Evolutionary conservation across 2,888 invertebrate species (phyloP).

Genomic region (Muscina levida): DNA sequence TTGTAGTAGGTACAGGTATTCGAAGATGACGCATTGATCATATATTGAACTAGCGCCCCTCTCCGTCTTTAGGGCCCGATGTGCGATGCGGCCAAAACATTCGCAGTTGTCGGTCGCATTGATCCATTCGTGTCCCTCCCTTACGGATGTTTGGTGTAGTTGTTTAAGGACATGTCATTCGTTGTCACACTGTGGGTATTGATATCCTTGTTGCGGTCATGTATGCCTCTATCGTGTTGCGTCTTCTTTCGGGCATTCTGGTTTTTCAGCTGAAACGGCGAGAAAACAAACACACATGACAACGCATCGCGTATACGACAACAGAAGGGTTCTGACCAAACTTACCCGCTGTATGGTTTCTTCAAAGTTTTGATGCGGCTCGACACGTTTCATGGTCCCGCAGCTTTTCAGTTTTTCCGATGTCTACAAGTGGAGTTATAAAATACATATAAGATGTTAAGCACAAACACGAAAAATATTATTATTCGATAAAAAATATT

Average conservation of each 20-base stretch:
- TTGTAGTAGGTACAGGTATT: too few species aligned
- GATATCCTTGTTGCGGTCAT: slow-evolving; percentile 76
- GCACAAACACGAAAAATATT: too few species aligned
- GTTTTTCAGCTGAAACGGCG: slow-evolving; percentile 76
- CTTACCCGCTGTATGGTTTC: slow-evolving; percentile 80
- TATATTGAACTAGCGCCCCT: too few species aligned
- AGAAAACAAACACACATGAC: slow-evolving; percentile 36
- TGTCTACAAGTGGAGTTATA: slow-evolving; percentile 70
- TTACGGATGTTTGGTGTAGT: slow-evolving; percentile 79
- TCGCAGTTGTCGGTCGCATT: slow-evolving; percentile 36
- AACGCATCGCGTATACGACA: slow-evolving; percentile 38
- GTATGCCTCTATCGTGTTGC: slow-evolving; percentile 74
- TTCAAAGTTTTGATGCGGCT: slow-evolving; percentile 79
- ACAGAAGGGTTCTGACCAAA: slow-evolving; percentile 45
- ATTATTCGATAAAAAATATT: too few species aligned
- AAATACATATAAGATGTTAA: too few species aligned
- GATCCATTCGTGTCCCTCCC: slow-evolving; percentile 71
- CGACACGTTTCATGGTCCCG: slow-evolving; percentile 78
- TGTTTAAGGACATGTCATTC: slow-evolving; percentile 77
- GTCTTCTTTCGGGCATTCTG: slow-evolving; percentile 79
- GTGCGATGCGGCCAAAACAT: neutral
- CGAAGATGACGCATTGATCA: neutral
- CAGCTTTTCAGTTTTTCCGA: slow-evolving; percentile 77
- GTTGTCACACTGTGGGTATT: slow-evolving; percentile 75
- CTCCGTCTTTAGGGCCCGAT: neutral